Percentiles rank a stretch among this genome's conserved stretches.
These are phyloP conservation scores for Apis florea DNA, from an alignment of 1,140 invertebrate species.

Conservation along the genomic window DNA sequence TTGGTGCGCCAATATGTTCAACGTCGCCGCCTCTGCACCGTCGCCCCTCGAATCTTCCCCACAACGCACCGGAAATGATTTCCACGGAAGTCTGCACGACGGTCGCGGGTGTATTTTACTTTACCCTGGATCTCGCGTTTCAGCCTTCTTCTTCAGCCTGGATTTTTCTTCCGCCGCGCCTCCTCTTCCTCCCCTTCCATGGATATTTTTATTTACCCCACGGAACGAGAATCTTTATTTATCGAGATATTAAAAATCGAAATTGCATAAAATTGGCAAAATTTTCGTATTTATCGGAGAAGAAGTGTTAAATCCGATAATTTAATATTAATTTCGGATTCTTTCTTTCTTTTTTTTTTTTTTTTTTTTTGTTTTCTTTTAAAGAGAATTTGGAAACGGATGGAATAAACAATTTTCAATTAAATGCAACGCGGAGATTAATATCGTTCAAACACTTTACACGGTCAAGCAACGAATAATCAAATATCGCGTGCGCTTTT, in stretches of 20 bases:
- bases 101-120: not conserved
- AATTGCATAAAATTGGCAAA: not conserved
- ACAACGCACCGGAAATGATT: constrained; percentile 16
- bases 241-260: not conserved
- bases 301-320: not conserved
- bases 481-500: constrained; percentile 22
- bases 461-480: constrained; percentile 11
- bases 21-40: not conserved
- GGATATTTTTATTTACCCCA: not conserved
- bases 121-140: not conserved
- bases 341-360: not conserved
- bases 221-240: not conserved
- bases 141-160: not conserved
- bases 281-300: not conserved
- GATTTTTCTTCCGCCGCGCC: not conserved
- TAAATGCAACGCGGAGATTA: constrained; percentile 2
- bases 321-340: not conserved
- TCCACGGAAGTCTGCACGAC: not conserved
- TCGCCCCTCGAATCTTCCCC: not conserved
- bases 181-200: not conserved
- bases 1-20: not conserved
- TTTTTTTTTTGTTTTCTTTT: not conserved
- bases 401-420: constrained; percentile 25
- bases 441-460: constrained; percentile 34
- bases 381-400: not conserved